phyloP scores from a whole-genome alignment of 2,888 invertebrate species.

The Atrina japonica region DNA sequence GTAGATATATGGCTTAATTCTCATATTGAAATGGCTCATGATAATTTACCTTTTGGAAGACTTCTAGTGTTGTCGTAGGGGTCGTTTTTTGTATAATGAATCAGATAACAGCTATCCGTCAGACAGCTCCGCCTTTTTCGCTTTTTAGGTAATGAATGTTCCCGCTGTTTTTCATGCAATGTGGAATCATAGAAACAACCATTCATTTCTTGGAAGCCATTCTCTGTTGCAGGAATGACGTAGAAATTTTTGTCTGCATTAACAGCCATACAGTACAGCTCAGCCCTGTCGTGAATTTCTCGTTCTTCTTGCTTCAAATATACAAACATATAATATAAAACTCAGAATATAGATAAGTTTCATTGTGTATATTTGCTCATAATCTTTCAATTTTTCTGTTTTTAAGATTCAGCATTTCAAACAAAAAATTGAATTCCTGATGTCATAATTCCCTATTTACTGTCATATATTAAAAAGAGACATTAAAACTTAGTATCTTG shows the following conservation, averaged over 20 bases:
- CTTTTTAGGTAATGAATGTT: slow-evolving; percentile 48
- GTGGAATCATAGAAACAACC: slow-evolving; percentile 12
- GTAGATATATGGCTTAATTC: too few relatives aligned
- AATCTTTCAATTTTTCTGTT: too few relatives aligned
- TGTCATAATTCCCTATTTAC: too few relatives aligned
- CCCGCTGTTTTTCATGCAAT: slow-evolving; percentile 5
- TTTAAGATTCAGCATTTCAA: too few relatives aligned
- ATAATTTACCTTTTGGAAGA: slow-evolving; percentile 61
- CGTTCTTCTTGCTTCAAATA: slow-evolving; percentile 64
- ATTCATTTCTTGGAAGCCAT: background rate
- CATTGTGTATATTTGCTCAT: too few relatives aligned
- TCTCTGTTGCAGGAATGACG: slow-evolving; percentile 48
- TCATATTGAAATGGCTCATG: too few relatives aligned
- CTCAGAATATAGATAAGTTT: too few relatives aligned
- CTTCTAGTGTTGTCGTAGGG: slow-evolving; percentile 60
- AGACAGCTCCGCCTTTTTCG: slow-evolving; percentile 61
- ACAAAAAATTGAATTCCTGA: too few relatives aligned
- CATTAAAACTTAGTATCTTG: too few relatives aligned
- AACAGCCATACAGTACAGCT: slow-evolving; percentile 60
- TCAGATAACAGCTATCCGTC: slow-evolving; percentile 63
- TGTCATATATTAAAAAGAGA: too few relatives aligned
- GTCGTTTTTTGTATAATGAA: slow-evolving; percentile 54
- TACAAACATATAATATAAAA: background rate
- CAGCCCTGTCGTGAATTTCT: slow-evolving; percentile 70
- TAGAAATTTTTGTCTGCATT: slow-evolving; percentile 62